Conservation (phyloP, 2,888 invertebrate genomes). For the Electrophaes corylata region DNA sequence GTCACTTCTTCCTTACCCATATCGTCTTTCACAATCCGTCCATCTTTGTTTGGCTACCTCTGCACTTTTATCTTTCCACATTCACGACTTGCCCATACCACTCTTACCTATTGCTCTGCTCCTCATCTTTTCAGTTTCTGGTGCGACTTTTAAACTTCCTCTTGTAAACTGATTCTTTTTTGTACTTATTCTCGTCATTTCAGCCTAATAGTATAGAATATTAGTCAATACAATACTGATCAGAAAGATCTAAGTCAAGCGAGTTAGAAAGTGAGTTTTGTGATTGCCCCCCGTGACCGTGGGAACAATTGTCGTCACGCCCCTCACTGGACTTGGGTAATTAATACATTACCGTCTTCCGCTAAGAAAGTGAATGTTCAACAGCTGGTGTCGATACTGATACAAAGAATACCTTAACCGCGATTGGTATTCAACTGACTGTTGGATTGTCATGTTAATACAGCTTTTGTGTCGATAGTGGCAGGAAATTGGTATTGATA, state of each 20-base stretch:
- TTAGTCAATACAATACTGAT: background rate
- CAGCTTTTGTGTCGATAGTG: constrained; percentile 16
- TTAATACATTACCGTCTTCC: constrained; percentile 39
- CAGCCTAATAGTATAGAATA: too few species aligned
- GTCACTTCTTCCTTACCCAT: too few species aligned
- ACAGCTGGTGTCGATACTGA: constrained; percentile 14
- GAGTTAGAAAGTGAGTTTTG: constrained; percentile 40
- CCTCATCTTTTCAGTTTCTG: too few species aligned
- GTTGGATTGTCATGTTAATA: constrained; percentile 17
- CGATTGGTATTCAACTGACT: constrained; percentile 19
- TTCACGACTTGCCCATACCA: too few species aligned
- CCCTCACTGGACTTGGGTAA: constrained; percentile 30
- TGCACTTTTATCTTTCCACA: too few species aligned
- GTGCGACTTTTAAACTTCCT: too few species aligned
- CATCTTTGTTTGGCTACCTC: too few species aligned
- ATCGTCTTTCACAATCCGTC: too few species aligned
- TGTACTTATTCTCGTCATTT: too few species aligned
- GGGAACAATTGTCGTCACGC: constrained; percentile 36
- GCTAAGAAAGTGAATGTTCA: constrained; percentile 34
- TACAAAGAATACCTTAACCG: constrained; percentile 8
- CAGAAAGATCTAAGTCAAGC: constrained; percentile 19
- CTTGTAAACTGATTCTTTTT: too few species aligned
- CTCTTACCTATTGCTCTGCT: too few species aligned
- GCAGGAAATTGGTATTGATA: background rate
- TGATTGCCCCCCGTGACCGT: constrained; percentile 37